Evolutionary conservation across 2,113 vertebrate species (phyloP), one percentile per base, ranked within the genome.

Genomic region (Neotoma lepida): DNA sequence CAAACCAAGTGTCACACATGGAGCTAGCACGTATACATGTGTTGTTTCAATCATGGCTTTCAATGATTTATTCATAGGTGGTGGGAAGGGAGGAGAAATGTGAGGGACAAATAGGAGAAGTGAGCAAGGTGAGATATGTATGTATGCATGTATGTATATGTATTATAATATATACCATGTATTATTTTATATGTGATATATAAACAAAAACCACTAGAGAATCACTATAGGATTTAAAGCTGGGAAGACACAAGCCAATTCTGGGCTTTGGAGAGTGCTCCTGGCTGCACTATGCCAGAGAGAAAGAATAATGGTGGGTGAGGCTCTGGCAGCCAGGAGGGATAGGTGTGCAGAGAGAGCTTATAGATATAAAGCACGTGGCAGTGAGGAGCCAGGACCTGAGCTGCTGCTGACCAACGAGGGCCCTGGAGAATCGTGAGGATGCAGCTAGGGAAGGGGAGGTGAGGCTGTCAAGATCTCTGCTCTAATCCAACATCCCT

Each of bases 21-120:
- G 9, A 35, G 26, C 39, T 39, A 56, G 18, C 22, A 0, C 7
- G 4, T 10, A 6, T 10, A 6, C 0, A 1, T 8, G n/a, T 26
- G 46, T 39, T 68, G 28, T 78, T 88, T 68, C 28, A 30, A 46
- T 91, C 30, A 17, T 64, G 44, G 87, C 51, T 86, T 46, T 68
- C 39, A 22, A 80, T 39, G 54, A n/a, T 54, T 58, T 94, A 44
- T 51, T 13, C 28, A 41, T n/a, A 41, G 56, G 30, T 22, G 22
- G 33, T 54, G 30, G 76, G 49, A 78, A 54, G 49, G 71, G 54
- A 84, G n/a, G 49, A 39, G 30, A 63, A n/a, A 33, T 77, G 63
- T 63, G 26, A 71, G 77, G 54, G 20, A 58, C 13, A 61, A 84
- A 26, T 39, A 1, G 5, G 61, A 86, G 61, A 88, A 54, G 33